A percentile compares a stretch with the other conserved stretches of the same genome.
These are phyloP conservation scores for Agonopterix subpropinquella DNA, from an alignment of 2,888 invertebrate genomes.

Conservation along the genomic window DNA sequence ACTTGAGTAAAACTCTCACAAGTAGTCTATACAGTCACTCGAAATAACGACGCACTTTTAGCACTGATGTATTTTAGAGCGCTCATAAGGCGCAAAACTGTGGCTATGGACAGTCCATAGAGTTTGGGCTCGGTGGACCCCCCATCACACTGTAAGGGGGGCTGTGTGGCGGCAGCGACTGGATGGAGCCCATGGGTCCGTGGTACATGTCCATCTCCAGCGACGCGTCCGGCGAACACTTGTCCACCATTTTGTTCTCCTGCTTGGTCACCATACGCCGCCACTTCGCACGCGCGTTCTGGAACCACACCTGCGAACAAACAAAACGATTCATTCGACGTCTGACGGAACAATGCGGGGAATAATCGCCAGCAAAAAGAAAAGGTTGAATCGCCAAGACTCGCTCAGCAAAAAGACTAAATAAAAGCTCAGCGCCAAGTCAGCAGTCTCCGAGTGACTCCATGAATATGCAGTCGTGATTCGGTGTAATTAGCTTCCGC, in stretches of 20 bases:
- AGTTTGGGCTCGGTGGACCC: slow-evolving; percentile 81
- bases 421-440: slow-evolving; percentile 15
- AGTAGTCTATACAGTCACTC: neutral
- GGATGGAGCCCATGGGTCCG: slow-evolving; percentile 79
- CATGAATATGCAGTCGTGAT: slow-evolving; percentile 16
- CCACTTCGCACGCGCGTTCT: slow-evolving; percentile 96
- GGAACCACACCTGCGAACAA: slow-evolving; percentile 93
- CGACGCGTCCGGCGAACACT: slow-evolving; percentile 79
- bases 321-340: slow-evolving; percentile 30
- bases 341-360: slow-evolving; percentile 32
- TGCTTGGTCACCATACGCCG: slow-evolving; percentile 90
- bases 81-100: slow-evolving; percentile 63
- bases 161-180: slow-evolving; percentile 81
- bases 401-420: slow-evolving; percentile 29
- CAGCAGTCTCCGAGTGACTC: slow-evolving; percentile 21
- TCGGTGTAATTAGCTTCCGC: slow-evolving; percentile 27
- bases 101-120: slow-evolving; percentile 83
- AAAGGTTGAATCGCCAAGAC: slow-evolving; percentile 30
- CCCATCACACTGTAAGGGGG: slow-evolving; percentile 82
- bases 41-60: slow-evolving; percentile 10
- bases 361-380: slow-evolving; percentile 38
- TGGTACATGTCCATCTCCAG: slow-evolving; percentile 79
- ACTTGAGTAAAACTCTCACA: too few relatives aligned
- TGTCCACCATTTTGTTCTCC: slow-evolving; percentile 83
- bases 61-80: slow-evolving; percentile 31